Evolutionary conservation across 2,888 invertebrate species (phyloP).

Genomic region (Linnaemya vulpina): DNA sequence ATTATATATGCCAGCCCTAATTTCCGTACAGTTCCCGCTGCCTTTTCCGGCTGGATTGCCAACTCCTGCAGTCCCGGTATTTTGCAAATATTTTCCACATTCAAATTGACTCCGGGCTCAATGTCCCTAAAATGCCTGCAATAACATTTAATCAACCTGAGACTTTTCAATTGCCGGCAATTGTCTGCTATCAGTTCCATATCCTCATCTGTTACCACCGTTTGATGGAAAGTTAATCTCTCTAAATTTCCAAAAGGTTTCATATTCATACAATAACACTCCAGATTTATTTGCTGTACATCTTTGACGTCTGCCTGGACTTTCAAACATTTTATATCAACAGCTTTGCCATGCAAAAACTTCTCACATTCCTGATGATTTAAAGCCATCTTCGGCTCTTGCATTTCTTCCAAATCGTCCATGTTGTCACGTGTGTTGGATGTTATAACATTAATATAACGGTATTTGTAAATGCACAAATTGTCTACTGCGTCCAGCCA

Average conservation of each 20-base stretch:
- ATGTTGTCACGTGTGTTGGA: background rate
- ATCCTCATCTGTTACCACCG: conserved; percentile 32
- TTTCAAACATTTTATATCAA: conserved; percentile 10
- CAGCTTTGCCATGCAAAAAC: background rate
- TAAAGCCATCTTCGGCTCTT: conserved; percentile 28
- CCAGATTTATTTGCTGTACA: background rate
- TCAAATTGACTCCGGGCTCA: conserved; percentile 31
- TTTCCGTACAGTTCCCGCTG: background rate
- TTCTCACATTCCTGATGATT: conserved; percentile 24
- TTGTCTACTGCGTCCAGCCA: background rate
- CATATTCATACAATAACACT: conserved; percentile 3
- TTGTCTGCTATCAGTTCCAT: background rate
- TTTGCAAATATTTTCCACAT: conserved; percentile 10
- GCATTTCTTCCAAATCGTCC: conserved; percentile 7
- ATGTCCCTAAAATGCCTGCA: conserved; percentile 22
- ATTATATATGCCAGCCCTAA: conserved; percentile 6
- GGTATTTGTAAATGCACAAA: conserved; percentile 31
- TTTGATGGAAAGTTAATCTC: conserved; percentile 17
- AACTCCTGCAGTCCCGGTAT: conserved; percentile 28
- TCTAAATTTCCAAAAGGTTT: conserved; percentile 23
- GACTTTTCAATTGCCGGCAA: conserved; percentile 21
- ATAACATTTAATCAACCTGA: conserved; percentile 47
- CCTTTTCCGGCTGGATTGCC: conserved; percentile 16
- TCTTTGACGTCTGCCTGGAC: conserved; percentile 14
- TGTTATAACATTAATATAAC: conserved; percentile 45